Percentiles rank a stretch among this genome's conserved stretches.
Evolutionary conservation across 1,140 invertebrate species (phyloP).

Genomic region (Drosophila ambigua): DNA sequence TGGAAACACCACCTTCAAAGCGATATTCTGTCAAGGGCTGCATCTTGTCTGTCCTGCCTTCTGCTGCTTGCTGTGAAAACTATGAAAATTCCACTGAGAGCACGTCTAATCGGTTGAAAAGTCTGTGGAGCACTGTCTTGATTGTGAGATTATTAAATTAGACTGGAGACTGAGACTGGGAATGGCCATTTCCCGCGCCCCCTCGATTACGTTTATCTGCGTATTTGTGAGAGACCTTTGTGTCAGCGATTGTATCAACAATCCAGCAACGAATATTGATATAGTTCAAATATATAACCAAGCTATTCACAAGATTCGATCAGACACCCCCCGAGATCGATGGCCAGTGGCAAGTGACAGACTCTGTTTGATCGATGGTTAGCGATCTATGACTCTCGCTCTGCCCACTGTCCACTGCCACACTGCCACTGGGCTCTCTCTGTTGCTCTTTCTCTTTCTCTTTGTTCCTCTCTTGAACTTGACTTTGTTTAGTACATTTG

Average conservation of each 20-base stretch:
- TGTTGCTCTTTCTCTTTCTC: no score
- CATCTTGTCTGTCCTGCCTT: conserved; percentile 42
- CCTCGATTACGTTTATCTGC: conserved; percentile 47
- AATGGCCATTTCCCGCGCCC: conserved; percentile 6
- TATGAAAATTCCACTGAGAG: conserved; percentile 16
- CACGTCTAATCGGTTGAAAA: conserved; percentile 36
- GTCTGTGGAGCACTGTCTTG: conserved; percentile 56
- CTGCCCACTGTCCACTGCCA: no score
- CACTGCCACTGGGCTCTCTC: no score
- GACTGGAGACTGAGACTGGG: conserved; percentile 12
- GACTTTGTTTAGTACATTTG: conserved; percentile 19
- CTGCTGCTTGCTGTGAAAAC: neutral
- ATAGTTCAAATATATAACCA: conserved; percentile 56
- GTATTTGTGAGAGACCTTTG: conserved; percentile 39
- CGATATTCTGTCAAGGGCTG: conserved; percentile 72
- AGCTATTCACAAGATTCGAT: conserved; percentile 67
- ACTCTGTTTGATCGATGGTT: conserved; percentile 36
- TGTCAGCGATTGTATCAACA: conserved; percentile 54
- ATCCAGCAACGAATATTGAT: conserved; percentile 36
- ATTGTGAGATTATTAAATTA: conserved; percentile 73
- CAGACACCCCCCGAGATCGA: conserved; percentile 17
- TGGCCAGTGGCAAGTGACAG: conserved; percentile 27
- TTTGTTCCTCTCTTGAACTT: no score
- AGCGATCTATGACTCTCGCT: conserved; percentile 29
- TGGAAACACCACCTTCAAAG: conserved; percentile 64